phyloP scores from a whole-genome alignment of 2,797 vertebrate genomes.

The Podarcis lilfordi region DNA sequence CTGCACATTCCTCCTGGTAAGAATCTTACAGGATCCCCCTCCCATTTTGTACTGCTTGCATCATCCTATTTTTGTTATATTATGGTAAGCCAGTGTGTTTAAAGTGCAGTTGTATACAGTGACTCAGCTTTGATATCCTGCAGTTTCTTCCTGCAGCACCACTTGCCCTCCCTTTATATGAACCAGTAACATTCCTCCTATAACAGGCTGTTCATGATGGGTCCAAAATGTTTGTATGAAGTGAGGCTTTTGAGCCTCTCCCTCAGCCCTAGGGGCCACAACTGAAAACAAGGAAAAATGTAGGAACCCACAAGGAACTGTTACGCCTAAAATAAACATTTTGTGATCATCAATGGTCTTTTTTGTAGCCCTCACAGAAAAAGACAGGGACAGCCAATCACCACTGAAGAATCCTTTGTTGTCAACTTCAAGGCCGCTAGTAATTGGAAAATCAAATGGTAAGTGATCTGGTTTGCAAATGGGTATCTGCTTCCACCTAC shows the following conservation, averaged over 20 bases:
- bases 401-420: slow-evolving; percentile 86
- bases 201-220: background rate
- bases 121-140: background rate
- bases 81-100: background rate
- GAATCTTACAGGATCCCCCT: slow-evolving; percentile 22
- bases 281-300: background rate
- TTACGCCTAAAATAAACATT: background rate
- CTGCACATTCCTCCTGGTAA: slow-evolving; percentile 95
- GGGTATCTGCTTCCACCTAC: background rate
- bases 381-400: slow-evolving; percentile 86
- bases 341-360: background rate
- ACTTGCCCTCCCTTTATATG: background rate
- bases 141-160: background rate
- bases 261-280: background rate
- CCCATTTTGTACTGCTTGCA: background rate
- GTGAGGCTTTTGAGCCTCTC: background rate
- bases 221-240: background rate
- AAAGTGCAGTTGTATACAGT: background rate
- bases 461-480: slow-evolving; percentile 14
- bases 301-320: background rate
- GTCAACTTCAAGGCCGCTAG: slow-evolving; percentile 88
- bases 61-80: background rate
- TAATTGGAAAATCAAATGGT: slow-evolving; percentile 85
- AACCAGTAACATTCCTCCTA: background rate
- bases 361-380: slow-evolving; percentile 87